Evolutionary conservation across 2,888 invertebrate genomes (phyloP), one percentile per base, ranked within the genome.

Genomic region (Seira musarum): DNA sequence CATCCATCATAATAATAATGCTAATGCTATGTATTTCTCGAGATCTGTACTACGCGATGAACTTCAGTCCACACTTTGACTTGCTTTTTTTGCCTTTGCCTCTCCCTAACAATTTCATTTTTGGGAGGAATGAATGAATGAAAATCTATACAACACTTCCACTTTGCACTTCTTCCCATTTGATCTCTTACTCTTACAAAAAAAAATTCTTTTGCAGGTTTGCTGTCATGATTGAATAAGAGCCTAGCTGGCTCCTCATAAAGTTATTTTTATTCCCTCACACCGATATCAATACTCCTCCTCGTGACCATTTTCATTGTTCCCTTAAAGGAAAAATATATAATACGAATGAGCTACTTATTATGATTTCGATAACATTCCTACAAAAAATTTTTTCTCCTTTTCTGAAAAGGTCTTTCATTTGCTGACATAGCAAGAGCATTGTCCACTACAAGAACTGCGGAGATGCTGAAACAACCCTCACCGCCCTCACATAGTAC

Each of bases 1-100:
- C 67, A 67, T 67, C 67, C 67, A 67, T 67, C 67, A 46, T 67
- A 60, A 60, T 60, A 60, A 60, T 60, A 60, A 60, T 60, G 60
- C 60, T 60, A 60, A 60, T 60, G 60, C 60, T 60, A n/a, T 60
- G 22, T 22, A 60, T 19, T 60, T 60, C 13, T 21, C 21, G 2
- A 2, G 6, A 60, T 60, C 21, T 60, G 3, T 15, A 60, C 21
- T 60, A 60, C 2, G 1, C 60, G n/a, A 60, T 60, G 60, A 57
- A 17, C 40, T 40, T 40, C 40, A 40, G 17, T n/a, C 5, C 57
- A 57, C 57, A 5, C 17, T n/a, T n/a, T n/a, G n/a, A n/a, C n/a
- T n/a, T n/a, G 30, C 30, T 30, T 30, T 8, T 30, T 8, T 5
- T 8, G 8, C 30, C 8, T 30, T 30, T 30, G 3, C 30, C 8